phyloP scores from a whole-genome alignment of 2,797 vertebrate genomes.

The Chloroceryle amazona region DNA sequence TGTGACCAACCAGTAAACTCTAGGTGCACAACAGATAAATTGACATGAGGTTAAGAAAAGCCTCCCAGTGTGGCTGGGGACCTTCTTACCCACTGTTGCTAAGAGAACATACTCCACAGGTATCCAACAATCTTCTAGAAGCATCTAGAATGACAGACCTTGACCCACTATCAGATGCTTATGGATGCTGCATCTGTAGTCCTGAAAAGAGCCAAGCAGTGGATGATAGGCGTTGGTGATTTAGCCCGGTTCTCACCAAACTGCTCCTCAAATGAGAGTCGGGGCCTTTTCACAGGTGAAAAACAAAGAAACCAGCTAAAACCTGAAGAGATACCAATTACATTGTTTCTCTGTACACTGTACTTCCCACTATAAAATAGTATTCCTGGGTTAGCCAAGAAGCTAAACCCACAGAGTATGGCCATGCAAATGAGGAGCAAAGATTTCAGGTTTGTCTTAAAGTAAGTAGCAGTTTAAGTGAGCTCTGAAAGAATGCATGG shows the following conservation, averaged over 20 bases:
- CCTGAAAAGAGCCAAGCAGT: background rate
- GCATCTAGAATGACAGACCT: background rate
- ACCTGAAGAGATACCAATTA: background rate
- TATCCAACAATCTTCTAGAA: background rate
- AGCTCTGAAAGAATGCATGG: background rate
- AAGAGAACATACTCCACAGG: background rate
- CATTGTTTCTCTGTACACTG: background rate
- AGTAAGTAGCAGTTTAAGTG: background rate
- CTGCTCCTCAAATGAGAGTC: background rate
- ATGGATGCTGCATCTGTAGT: accelerated
- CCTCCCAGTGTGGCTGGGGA: background rate
- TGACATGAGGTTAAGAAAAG: background rate
- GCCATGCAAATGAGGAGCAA: background rate
- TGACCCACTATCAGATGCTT: background rate
- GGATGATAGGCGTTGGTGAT: accelerated
- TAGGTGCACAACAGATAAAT: background rate
- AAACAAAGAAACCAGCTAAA: background rate
- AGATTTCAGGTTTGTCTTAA: background rate
- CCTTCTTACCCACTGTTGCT: background rate
- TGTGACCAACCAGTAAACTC: background rate
- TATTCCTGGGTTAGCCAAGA: background rate
- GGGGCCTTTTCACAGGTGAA: background rate
- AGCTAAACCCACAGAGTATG: background rate
- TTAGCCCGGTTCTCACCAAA: background rate
- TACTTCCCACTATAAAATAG: background rate